These are phyloP conservation scores for Tamias sibiricus DNA, from an alignment of 2,113 vertebrate species.

Conservation along the genomic window DNA sequence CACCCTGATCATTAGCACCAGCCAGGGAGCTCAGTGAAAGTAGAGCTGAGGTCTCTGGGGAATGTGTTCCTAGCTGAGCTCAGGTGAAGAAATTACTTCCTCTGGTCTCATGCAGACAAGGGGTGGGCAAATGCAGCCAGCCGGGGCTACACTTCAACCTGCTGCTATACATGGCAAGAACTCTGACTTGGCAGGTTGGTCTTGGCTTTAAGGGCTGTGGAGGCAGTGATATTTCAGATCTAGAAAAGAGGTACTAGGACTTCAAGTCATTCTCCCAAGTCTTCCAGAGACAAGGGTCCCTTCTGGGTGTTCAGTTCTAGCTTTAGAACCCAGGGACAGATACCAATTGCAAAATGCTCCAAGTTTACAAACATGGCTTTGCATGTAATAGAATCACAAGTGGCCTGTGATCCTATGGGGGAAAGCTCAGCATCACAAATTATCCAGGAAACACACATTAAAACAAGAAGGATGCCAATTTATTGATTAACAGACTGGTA, in stretches of 20 bases:
- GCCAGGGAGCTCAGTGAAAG: not conserved
- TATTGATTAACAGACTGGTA: slow-evolving; percentile 58
- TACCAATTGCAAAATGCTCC: not conserved
- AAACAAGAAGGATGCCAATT: slow-evolving; percentile 52
- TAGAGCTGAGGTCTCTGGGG: not conserved
- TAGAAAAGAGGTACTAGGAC: not conserved
- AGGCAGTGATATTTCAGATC: not conserved
- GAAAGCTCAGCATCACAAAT: not conserved
- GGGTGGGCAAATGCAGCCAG: not conserved
- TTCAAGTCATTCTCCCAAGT: not conserved
- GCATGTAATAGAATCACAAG: not conserved
- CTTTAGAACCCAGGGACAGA: not conserved
- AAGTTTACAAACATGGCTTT: not conserved
- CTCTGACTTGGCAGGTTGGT: not conserved
- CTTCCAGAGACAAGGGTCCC: not conserved
- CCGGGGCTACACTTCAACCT: not conserved
- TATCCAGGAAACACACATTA: slow-evolving; percentile 59
- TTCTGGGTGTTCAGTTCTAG: not conserved
- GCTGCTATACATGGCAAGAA: not conserved
- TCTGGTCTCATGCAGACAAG: not conserved
- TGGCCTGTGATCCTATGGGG: not conserved
- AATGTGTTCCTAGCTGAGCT: not conserved
- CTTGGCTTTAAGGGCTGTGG: not conserved
- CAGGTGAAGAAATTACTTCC: not conserved
- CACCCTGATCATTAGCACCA: not conserved